phyloP scores from a whole-genome alignment of 2,113 vertebrate genomes.

The Mobula birostris region DNA sequence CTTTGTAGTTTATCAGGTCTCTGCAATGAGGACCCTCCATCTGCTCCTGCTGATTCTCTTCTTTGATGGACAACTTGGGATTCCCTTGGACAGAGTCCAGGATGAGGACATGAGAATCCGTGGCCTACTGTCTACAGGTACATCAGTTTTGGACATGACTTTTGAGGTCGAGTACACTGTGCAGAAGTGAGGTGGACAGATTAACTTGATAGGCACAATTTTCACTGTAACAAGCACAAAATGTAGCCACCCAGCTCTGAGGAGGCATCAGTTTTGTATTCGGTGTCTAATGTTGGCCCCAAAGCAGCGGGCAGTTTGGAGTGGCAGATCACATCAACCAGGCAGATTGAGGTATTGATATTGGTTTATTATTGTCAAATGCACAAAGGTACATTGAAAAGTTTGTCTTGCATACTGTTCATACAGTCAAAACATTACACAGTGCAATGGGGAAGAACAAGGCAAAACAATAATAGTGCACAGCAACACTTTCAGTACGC shows the following conservation, averaged over 20 bases:
- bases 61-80: not conserved
- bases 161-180: not conserved
- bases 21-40: not conserved
- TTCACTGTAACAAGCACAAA: not conserved
- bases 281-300: not conserved
- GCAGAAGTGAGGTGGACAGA: not conserved
- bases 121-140: not conserved
- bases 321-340: not conserved
- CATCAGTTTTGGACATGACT: not conserved
- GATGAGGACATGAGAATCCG: not conserved
- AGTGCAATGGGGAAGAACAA: too few relatives aligned
- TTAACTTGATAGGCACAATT: not conserved
- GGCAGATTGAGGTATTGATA: not conserved
- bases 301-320: not conserved
- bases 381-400: too few relatives aligned
- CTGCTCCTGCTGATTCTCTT: conserved; percentile 7
- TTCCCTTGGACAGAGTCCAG: not conserved
- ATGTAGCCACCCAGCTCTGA: not conserved
- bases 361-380: too few relatives aligned
- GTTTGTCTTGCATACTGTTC: too few relatives aligned
- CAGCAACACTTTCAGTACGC: too few relatives aligned
- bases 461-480: too few relatives aligned
- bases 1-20: not conserved
- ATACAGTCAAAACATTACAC: too few relatives aligned
- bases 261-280: too few relatives aligned